A percentile compares a stretch with the other conserved stretches of the same genome.
Evolutionary conservation across 2,113 vertebrate genomes (phyloP).

Genomic region (Notothenia rossii): DNA sequence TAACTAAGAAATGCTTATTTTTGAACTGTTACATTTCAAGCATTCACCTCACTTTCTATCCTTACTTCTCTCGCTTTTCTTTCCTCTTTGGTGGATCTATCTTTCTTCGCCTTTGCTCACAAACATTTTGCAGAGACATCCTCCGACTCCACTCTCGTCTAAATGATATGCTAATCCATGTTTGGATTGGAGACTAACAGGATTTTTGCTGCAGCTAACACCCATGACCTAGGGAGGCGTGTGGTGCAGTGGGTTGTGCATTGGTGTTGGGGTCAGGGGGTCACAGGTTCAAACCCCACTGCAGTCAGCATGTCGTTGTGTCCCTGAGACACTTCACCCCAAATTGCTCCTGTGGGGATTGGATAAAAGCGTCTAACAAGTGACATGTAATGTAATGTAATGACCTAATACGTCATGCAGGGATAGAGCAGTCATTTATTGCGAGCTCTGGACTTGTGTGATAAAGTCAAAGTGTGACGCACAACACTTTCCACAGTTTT

Average conservation of each 20-base stretch:
- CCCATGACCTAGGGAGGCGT: slow-evolving; percentile 51
- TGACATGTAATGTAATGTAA: neutral
- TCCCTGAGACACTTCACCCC: too few relatives aligned
- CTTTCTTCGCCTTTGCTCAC: slow-evolving; percentile 21
- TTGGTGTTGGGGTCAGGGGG: too few relatives aligned
- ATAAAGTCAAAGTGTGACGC: slow-evolving; percentile 69
- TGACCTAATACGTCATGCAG: slow-evolving; percentile 67
- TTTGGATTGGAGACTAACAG: slow-evolving; percentile 75
- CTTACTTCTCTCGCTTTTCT: neutral
- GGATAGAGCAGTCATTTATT: slow-evolving; percentile 61
- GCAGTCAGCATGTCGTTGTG: too few relatives aligned
- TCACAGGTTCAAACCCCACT: too few relatives aligned
- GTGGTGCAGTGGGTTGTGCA: too few relatives aligned
- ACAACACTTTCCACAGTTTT: slow-evolving; percentile 54
- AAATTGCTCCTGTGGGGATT: too few relatives aligned
- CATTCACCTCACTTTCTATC: slow-evolving; percentile 28
- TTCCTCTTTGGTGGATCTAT: neutral
- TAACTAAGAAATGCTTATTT: slow-evolving; percentile 24
- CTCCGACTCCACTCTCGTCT: slow-evolving; percentile 40
- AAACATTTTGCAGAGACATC: slow-evolving; percentile 51
- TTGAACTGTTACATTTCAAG: neutral
- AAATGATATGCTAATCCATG: slow-evolving; percentile 74
- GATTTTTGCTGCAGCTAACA: slow-evolving; percentile 71
- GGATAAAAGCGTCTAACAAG: too few relatives aligned
- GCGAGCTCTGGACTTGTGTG: slow-evolving; percentile 58